Evolutionary conservation across 1,140 invertebrate genomes (phyloP).

Genomic region (Meteorus sp.): DNA sequence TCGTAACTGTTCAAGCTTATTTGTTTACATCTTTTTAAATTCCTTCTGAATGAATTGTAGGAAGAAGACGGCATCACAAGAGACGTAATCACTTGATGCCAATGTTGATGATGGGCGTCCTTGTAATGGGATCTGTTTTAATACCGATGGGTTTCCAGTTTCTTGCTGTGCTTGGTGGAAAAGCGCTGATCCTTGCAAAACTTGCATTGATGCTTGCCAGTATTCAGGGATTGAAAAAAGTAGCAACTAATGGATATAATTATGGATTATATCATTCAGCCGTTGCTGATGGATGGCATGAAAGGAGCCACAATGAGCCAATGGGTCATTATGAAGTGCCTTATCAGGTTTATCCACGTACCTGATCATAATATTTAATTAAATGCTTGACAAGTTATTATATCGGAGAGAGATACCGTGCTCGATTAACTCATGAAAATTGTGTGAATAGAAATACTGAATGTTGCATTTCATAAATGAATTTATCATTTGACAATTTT

Average conservation of each 20-base stretch:
- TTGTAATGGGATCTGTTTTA: constrained; percentile 70
- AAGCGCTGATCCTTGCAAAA: constrained; percentile 74
- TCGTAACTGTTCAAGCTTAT: too few species aligned
- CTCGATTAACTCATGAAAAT: too few species aligned
- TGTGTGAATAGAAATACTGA: too few species aligned
- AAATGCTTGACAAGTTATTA: too few species aligned
- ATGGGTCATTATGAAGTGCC: constrained; percentile 26
- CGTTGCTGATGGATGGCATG: constrained; percentile 45
- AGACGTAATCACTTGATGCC: constrained; percentile 65
- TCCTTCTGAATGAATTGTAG: too few species aligned
- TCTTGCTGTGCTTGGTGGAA: constrained; percentile 74
- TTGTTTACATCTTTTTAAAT: not conserved
- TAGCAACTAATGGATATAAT: constrained; percentile 54
- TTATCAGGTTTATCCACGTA: constrained; percentile 27
- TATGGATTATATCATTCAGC: constrained; percentile 54
- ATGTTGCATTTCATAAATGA: too few species aligned
- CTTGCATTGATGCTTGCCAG: constrained; percentile 76
- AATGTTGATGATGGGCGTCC: constrained; percentile 72
- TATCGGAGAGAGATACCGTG: too few species aligned
- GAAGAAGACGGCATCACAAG: constrained; percentile 59
- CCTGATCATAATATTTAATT: constrained; percentile 9
- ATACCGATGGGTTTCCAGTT: constrained; percentile 79
- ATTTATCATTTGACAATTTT: not conserved
- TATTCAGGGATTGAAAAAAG: constrained; percentile 73
- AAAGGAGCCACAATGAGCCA: constrained; percentile 43